Percentiles rank a stretch among this genome's conserved stretches.
Conservation (phyloP, 2,797 vertebrate species). For the Anabacerthia variegaticeps region DNA sequence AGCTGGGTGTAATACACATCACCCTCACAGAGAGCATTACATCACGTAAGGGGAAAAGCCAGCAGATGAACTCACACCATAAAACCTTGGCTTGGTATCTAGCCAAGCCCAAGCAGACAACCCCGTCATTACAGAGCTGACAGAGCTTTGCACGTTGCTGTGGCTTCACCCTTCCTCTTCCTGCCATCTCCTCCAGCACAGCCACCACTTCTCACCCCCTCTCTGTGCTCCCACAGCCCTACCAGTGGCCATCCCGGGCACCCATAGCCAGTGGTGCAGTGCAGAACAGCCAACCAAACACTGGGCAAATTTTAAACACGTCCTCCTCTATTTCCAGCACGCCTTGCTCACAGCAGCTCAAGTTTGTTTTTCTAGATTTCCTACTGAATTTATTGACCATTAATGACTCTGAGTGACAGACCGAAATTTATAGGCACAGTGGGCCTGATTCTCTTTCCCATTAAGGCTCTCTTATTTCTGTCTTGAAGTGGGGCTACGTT, state of each 20-base stretch:
- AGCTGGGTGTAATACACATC: conserved; percentile 48
- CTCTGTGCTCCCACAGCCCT: neutral
- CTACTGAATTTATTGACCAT: neutral
- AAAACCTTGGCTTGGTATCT: conserved; percentile 45
- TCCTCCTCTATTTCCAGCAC: neutral
- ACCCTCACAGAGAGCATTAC: conserved; percentile 8
- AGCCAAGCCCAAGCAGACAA: conserved; percentile 57
- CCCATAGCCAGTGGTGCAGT: accelerated
- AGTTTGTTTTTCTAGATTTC: neutral
- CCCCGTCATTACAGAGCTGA: neutral
- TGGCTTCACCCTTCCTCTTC: conserved; percentile 2
- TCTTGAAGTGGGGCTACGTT: neutral
- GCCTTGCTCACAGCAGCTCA: neutral
- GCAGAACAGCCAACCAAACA: neutral
- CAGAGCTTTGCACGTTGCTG: neutral
- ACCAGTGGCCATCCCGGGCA: accelerated
- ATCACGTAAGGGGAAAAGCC: conserved; percentile 52
- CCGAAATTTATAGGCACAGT: neutral
- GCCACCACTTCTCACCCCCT: neutral
- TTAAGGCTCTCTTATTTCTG: neutral
- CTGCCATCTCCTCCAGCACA: neutral
- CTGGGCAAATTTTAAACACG: neutral
- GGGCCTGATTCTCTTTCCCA: neutral
- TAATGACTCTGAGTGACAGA: neutral
- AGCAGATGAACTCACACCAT: conserved; percentile 67